phyloP scores from a whole-genome alignment of 2,888 invertebrate genomes.

The Ectropis crepuscularia region DNA sequence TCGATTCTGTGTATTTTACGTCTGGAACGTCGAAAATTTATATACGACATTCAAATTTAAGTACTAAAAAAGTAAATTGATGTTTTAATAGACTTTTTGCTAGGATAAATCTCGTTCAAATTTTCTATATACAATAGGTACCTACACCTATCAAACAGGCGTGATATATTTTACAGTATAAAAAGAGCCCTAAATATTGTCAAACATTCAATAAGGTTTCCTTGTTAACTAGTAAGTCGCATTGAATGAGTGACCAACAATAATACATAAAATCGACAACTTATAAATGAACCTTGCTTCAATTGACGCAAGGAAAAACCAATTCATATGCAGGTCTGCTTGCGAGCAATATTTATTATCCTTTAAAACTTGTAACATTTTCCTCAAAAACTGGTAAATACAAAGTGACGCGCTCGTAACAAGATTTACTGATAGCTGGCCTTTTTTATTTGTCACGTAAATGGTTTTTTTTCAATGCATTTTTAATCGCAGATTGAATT shows the following conservation, averaged over 20 bases:
- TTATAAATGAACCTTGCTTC: not conserved
- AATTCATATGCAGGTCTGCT: slow-evolving; percentile 1
- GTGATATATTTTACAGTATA: not conserved
- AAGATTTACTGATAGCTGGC: too few relatives aligned
- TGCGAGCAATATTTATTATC: not conserved
- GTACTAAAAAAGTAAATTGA: too few relatives aligned
- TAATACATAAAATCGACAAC: slow-evolving; percentile 1
- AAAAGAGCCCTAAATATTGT: not conserved
- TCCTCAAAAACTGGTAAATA: too few relatives aligned
- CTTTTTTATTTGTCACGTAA: too few relatives aligned
- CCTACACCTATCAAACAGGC: not conserved
- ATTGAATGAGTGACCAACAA: not conserved
- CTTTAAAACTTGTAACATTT: not conserved
- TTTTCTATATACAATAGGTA: not conserved
- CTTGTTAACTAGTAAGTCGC: not conserved
- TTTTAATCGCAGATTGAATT: too few relatives aligned
- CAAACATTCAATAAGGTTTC: too few relatives aligned
- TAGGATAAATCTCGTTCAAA: not conserved
- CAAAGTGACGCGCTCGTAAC: too few relatives aligned
- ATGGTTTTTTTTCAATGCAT: too few relatives aligned
- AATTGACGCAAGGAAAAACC: slow-evolving; percentile 15
- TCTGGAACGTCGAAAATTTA: too few relatives aligned
- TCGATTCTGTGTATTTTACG: too few relatives aligned
- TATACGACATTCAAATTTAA: too few relatives aligned
- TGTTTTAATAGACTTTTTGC: too few relatives aligned